Evolutionary conservation across 2,888 invertebrate genomes (phyloP).

Genomic region (Hesperia comma): DNA sequence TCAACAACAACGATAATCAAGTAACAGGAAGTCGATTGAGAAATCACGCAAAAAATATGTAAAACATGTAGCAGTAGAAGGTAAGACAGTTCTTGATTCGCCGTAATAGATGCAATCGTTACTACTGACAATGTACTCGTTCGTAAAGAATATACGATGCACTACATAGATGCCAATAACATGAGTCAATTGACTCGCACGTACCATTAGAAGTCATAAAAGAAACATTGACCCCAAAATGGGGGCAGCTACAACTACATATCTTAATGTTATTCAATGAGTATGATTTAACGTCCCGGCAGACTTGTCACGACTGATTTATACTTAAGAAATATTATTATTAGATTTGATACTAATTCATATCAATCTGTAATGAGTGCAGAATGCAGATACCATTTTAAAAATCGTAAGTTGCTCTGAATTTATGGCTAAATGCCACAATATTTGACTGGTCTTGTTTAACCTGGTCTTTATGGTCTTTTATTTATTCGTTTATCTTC

Average conservation of each 20-base stretch:
- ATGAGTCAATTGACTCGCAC: slow-evolving; percentile 33
- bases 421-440: no score
- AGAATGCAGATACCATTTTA: no score
- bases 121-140: not conserved
- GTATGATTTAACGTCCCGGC: slow-evolving; percentile 25
- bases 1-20: slow-evolving; percentile 10
- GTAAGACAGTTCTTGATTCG: not conserved
- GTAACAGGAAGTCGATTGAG: slow-evolving; percentile 7
- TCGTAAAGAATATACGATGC: slow-evolving; percentile 4
- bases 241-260: slow-evolving; percentile 31
- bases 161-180: slow-evolving; percentile 28
- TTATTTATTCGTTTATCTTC: no score
- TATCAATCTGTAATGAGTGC: no score
- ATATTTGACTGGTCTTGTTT: no score
- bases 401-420: no score
- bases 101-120: not conserved
- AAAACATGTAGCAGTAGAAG: not conserved
- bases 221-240: slow-evolving; percentile 36
- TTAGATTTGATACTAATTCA: not conserved
- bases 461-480: no score
- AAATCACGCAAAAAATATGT: not conserved
- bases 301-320: slow-evolving; percentile 25
- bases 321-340: slow-evolving; percentile 6
- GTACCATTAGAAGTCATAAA: slow-evolving; percentile 35
- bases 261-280: slow-evolving; percentile 34